These are phyloP conservation scores for Lepisosteus osseus DNA, from an alignment of 2,113 vertebrate species.

Conservation along the genomic window DNA sequence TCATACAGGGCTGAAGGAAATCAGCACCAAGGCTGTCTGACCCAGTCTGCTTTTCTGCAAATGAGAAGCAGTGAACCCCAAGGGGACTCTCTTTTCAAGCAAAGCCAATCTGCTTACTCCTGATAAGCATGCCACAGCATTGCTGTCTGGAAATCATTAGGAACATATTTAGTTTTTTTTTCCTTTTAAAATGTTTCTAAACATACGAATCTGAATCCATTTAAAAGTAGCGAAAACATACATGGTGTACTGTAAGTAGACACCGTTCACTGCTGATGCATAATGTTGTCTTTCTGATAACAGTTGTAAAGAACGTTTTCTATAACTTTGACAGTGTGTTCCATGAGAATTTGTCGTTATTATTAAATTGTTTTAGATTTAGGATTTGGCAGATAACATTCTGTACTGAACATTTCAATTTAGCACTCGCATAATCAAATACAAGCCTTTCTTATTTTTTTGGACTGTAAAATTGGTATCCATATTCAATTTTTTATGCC, in stretches of 20 bases:
- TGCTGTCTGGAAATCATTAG: conserved; percentile 55
- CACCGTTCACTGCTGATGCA: too few species aligned
- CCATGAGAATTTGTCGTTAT: too few species aligned
- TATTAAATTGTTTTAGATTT: conserved; percentile 19
- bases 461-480: conserved; percentile 50
- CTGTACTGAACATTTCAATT: conserved; percentile 50
- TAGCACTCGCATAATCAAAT: conserved; percentile 44
- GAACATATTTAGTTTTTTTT: conserved; percentile 19
- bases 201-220: too few species aligned
- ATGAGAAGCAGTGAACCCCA: conserved; percentile 31
- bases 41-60: conserved; percentile 34
- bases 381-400: conserved; percentile 39
- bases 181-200: too few species aligned
- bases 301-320: too few species aligned
- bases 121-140: conserved; percentile 21
- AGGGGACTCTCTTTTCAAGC: not conserved
- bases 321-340: too few species aligned
- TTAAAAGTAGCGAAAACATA: too few species aligned
- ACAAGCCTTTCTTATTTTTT: conserved; percentile 43
- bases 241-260: too few species aligned
- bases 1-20: not conserved
- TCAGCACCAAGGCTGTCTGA: conserved; percentile 43
- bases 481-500: conserved; percentile 50
- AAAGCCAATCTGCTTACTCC: conserved; percentile 37
- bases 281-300: too few species aligned